These are phyloP conservation scores for Brachypalpus laphriformis DNA, from an alignment of 2,888 invertebrate genomes.

Conservation along the genomic window DNA sequence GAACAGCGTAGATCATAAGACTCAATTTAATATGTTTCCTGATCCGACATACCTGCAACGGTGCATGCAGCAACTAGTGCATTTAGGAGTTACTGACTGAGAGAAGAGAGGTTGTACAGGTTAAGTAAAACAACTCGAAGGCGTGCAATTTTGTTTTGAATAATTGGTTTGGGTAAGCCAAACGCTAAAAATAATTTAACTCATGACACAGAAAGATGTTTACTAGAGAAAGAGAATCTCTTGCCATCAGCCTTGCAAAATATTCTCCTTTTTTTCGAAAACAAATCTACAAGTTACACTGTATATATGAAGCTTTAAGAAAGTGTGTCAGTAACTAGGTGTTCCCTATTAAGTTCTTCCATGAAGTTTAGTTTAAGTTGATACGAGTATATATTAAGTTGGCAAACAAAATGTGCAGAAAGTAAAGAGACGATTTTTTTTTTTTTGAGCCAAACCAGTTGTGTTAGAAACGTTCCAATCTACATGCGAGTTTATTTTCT, in stretches of 20 bases:
- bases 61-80: conserved; percentile 83
- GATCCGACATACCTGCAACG: conserved; percentile 89
- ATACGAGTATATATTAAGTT: no score
- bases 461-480: no score
- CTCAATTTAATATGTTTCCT: conserved; percentile 90
- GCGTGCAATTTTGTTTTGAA: conserved; percentile 78
- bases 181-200: conserved; percentile 61
- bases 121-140: conserved; percentile 70
- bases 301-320: conserved; percentile 73
- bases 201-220: conserved; percentile 45
- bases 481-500: no score
- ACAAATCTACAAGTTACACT: conserved; percentile 8
- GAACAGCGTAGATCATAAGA: conserved; percentile 95
- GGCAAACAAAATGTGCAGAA: conserved; percentile 5
- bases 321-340: conserved; percentile 72
- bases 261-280: conserved; percentile 11
- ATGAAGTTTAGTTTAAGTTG: conserved; percentile 45
- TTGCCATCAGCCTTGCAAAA: conserved; percentile 60
- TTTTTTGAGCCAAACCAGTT: no score
- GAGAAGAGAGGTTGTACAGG: conserved; percentile 47
- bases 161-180: conserved; percentile 66
- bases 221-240: conserved; percentile 53
- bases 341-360: conserved; percentile 71
- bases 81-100: conserved; percentile 83
- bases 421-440: not conserved